Evolutionary conservation across 2,888 invertebrate species (phyloP).

Genomic region (Drosophila neonasuta): DNA sequence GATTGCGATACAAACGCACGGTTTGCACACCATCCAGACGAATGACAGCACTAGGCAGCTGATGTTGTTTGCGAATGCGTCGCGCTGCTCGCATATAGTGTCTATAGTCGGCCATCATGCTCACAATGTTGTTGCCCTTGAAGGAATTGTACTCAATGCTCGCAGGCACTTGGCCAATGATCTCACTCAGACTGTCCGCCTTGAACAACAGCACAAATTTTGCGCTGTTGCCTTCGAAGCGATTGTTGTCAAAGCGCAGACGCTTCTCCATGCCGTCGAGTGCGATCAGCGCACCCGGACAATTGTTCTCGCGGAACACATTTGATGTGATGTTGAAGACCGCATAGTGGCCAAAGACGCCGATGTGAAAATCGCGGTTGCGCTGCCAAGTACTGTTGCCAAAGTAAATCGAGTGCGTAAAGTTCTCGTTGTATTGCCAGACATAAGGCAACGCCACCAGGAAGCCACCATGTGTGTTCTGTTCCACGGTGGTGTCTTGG

Average conservation of each 20-base stretch:
- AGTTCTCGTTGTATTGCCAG: conserved; percentile 97
- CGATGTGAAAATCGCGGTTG: conserved; percentile 92
- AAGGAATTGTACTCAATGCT: conserved; percentile 90
- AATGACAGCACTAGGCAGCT: conserved; percentile 90
- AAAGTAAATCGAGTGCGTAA: conserved; percentile 94
- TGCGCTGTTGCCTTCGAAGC: conserved; percentile 90
- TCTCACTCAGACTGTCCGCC: conserved; percentile 96
- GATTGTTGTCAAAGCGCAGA: conserved; percentile 91
- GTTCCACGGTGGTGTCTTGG: conserved; percentile 92
- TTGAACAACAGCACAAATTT: conserved; percentile 93
- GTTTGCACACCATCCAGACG: conserved; percentile 97
- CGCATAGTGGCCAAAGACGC: conserved; percentile 96
- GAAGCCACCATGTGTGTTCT: conserved; percentile 93
- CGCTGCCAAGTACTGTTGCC: conserved; percentile 93
- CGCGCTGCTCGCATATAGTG: conserved; percentile 58
- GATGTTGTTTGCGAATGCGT: conserved; percentile 59
- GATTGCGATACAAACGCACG: conserved; percentile 93
- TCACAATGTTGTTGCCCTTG: conserved; percentile 85
- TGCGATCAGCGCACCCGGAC: conserved; percentile 90
- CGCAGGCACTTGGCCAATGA: conserved; percentile 92
- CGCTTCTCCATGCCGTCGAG: conserved; percentile 98
- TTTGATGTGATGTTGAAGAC: conserved; percentile 93
- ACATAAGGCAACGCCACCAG: conserved; percentile 94
- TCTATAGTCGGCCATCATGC: conserved; percentile 77
- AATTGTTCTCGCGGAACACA: conserved; percentile 91